These are phyloP conservation scores for Piprites chloris DNA, from an alignment of 2,113 vertebrate species.

Conservation along the genomic window DNA sequence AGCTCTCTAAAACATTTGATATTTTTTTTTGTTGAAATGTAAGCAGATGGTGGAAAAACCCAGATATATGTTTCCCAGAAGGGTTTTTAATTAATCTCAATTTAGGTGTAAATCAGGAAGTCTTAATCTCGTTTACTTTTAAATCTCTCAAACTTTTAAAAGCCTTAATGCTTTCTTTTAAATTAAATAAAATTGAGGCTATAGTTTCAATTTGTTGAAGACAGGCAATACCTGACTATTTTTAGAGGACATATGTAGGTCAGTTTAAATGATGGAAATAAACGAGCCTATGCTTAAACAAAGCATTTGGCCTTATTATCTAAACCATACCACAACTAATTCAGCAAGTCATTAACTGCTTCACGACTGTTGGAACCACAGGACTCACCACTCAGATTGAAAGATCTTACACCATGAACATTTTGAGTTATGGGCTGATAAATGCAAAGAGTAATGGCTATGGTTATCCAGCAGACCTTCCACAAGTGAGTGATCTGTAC, in stretches of 20 bases:
- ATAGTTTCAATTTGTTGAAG: background rate
- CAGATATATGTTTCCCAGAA: background rate
- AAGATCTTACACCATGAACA: background rate
- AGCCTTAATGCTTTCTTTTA: background rate
- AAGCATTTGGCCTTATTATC: background rate
- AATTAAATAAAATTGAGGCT: background rate
- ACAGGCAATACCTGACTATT: background rate
- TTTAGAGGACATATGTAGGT: background rate
- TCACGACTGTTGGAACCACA: background rate
- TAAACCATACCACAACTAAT: background rate
- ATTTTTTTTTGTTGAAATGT: background rate
- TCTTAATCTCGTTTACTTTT: background rate
- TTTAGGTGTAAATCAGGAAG: background rate
- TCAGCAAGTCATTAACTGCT: background rate
- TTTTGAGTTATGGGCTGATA: background rate
- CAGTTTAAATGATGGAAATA: background rate
- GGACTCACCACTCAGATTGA: background rate
- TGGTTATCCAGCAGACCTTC: background rate
- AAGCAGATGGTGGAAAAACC: background rate
- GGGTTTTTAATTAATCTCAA: background rate
- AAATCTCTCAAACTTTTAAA: background rate
- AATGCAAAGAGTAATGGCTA: background rate
- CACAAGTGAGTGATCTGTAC: slow-evolving; percentile 24
- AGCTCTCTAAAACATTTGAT: background rate
- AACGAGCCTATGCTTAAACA: background rate